Conservation (phyloP, 2,888 invertebrate species). For the Steinernema hermaphroditum region DNA sequence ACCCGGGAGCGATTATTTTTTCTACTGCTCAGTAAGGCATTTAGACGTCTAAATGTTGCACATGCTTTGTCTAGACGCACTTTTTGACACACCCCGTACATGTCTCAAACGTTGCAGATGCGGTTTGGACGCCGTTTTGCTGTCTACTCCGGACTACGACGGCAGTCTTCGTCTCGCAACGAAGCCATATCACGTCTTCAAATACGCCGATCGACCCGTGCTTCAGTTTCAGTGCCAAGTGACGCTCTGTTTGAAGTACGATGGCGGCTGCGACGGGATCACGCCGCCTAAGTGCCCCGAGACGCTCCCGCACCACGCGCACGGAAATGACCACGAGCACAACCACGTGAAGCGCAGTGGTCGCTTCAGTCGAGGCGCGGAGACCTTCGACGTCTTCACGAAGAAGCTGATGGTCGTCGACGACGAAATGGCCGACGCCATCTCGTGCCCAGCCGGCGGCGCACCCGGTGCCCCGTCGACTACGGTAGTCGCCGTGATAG, state of each 20-base stretch:
- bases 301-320: conserved; percentile 48
- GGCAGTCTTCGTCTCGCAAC: conserved; percentile 59
- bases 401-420: conserved; percentile 56
- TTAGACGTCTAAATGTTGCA: neutral
- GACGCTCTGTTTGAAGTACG: conserved; percentile 64
- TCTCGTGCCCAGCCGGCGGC: conserved; percentile 14
- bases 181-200: conserved; percentile 65
- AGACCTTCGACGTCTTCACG: conserved; percentile 63
- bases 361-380: conserved; percentile 8
- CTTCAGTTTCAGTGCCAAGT: conserved; percentile 66
- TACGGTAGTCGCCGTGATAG: conserved; percentile 27
- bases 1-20: conserved; percentile 39
- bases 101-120: conserved; percentile 58
- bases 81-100: neutral
- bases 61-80: neutral
- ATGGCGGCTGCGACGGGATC: conserved; percentile 63
- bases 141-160: conserved; percentile 65
- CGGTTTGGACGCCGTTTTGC: conserved; percentile 61
- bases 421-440: conserved; percentile 33
- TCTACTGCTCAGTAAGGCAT: neutral
- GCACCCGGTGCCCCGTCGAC: neutral
- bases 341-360: conserved; percentile 30
- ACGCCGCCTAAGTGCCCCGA: conserved; percentile 63
- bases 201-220: conserved; percentile 65
- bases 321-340: conserved; percentile 35